Evolutionary conservation across 2,797 vertebrate species (phyloP), one percentile per base, ranked within the genome.

Genomic region (Labroides dimidiatus): DNA sequence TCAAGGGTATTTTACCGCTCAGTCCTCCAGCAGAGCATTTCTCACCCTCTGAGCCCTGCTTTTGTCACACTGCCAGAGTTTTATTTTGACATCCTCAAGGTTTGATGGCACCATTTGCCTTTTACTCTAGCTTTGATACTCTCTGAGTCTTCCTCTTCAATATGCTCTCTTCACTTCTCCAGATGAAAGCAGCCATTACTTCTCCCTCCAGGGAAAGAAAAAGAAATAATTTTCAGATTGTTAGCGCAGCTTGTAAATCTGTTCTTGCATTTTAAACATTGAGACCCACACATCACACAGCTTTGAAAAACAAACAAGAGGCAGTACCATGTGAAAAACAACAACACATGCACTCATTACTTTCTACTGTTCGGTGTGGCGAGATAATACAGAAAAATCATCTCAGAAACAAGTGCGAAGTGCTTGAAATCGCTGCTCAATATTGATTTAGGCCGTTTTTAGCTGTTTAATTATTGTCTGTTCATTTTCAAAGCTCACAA

Each of bases 1-100:
- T 62, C 41, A 14, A 62, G 41, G 49, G 62, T 73, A 65, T 66
- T 48, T 72, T 16, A 51, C 49, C 21, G 4, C 72, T 80, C 75
- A 69, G 23, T 74, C 56, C 77, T 75, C 52, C 69, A 50, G 27
- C 53, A 19, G 58, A 72, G 77, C 63, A 33, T 65, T 64, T 44
- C 44, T 83, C 64, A 64, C 69, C 60, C 59, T 66, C 61, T 73
- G 79, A 83, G 77, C 62, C 37, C 27, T 17, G 64, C 69, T 74
- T n/a, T 80, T 76, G 79, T 84, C 80, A 77, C 55, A 69, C 73
- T 80, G 36, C 33, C 60, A 42, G 55, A 75, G 65, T 75, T 84
- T 81, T 84, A 83, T 88, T 86, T 87, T 80, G 69, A 84, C 69
- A 75, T 86, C 68, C 66, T 75, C 53, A 42, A 67, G 75, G 72